A percentile compares a stretch with the other conserved stretches of the same genome.
Evolutionary conservation across 1,140 invertebrate species (phyloP).

Genomic region (Tetramorium alpestre): DNA sequence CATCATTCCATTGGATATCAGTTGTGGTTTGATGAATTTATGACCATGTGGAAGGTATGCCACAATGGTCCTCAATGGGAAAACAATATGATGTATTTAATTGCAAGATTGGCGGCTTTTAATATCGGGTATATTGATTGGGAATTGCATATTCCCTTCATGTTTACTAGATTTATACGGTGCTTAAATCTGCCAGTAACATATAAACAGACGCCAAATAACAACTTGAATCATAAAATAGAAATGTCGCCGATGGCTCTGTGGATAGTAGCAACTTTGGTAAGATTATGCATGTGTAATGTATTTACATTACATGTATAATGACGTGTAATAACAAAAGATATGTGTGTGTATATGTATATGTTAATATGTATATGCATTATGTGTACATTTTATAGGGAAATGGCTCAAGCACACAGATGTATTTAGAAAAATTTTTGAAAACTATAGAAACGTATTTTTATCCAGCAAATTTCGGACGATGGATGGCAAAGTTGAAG

Average conservation of each 20-base stretch:
- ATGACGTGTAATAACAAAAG: neutral
- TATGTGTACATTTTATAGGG: constrained; percentile 81
- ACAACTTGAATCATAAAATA: constrained; percentile 82
- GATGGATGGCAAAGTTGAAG: constrained; percentile 90
- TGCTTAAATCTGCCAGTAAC: constrained; percentile 93
- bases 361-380: neutral
- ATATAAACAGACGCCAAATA: constrained; percentile 87
- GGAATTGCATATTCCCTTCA: constrained; percentile 92
- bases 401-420: constrained; percentile 87
- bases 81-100: constrained; percentile 89
- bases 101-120: constrained; percentile 90
- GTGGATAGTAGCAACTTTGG: constrained; percentile 80
- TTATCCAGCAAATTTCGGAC: constrained; percentile 94
- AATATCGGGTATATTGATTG: constrained; percentile 96
- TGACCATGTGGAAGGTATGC: constrained; percentile 91
- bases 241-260: constrained; percentile 87
- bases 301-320: neutral
- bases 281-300: constrained; percentile 55
- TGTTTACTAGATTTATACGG: constrained; percentile 93
- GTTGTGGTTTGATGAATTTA: constrained; percentile 95
- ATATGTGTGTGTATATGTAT: constrained; percentile 6
- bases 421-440: constrained; percentile 93
- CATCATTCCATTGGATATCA: constrained; percentile 89
- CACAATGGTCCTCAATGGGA: constrained; percentile 91
- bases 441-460: constrained; percentile 95